Conservation (phyloP, 2,113 vertebrate genomes). For the Pelecanus crispus region DNA sequence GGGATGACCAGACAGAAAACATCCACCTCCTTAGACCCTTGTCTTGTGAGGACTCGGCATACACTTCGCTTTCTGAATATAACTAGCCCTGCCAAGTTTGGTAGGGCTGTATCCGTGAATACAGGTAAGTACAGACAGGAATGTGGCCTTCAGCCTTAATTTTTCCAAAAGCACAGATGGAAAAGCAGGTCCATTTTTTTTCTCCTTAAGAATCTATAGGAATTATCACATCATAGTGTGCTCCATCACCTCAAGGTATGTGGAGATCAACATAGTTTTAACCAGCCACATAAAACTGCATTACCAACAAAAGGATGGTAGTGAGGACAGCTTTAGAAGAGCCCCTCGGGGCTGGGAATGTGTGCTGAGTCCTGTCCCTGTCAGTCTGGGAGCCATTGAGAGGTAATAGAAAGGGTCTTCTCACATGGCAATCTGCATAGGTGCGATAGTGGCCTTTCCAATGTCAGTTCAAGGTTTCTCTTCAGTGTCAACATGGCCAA, state of each 20-base stretch:
- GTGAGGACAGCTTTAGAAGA: neutral
- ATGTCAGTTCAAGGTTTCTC: neutral
- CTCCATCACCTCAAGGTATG: rapidly evolving
- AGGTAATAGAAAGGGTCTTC: neutral
- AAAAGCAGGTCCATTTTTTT: neutral
- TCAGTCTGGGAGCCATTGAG: neutral
- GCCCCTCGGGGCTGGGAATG: neutral
- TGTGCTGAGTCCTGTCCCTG: neutral
- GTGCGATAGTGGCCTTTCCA: neutral
- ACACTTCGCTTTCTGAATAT: neutral
- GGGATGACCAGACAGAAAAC: neutral
- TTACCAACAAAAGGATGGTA: neutral
- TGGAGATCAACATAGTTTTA: neutral
- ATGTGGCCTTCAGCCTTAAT: neutral
- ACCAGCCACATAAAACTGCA: neutral
- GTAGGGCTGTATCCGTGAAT: neutral
- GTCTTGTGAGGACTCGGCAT: neutral
- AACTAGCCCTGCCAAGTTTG: neutral
- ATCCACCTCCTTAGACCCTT: neutral
- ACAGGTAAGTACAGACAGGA: neutral
- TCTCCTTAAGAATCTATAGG: neutral
- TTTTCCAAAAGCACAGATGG: neutral
- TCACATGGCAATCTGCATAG: neutral
- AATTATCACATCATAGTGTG: neutral
- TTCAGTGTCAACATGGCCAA: neutral